phyloP scores from a whole-genome alignment of 92 coral and sea anemone genomes.

The Parazoanthus atlanticus region DNA sequence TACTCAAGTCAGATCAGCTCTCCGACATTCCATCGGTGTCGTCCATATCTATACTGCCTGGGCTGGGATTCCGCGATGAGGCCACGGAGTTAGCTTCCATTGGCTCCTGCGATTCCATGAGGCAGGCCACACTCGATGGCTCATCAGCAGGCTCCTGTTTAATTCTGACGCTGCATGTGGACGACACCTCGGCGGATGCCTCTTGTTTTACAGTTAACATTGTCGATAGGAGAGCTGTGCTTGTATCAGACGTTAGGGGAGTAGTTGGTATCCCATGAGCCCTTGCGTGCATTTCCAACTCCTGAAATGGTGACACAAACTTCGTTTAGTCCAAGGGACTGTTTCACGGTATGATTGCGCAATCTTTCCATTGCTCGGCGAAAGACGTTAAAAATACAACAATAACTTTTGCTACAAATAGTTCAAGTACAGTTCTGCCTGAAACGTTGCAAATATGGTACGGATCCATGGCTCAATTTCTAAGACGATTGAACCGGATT shows the following conservation, averaged over 20 bases:
- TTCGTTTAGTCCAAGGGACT: too few relatives aligned
- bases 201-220: constrained; percentile 71
- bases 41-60: constrained; percentile 76
- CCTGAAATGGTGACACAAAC: constrained; percentile 51
- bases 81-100: constrained; percentile 76
- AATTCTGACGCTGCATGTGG: constrained; percentile 40
- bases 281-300: constrained; percentile 98
- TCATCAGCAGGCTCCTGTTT: constrained; percentile 76
- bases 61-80: constrained; percentile 84
- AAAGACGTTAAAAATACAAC: too few relatives aligned
- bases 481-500: too few relatives aligned
- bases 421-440: too few relatives aligned
- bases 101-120: constrained; percentile 66
- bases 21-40: constrained; percentile 57
- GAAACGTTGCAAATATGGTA: too few relatives aligned
- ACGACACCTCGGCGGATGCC: constrained; percentile 25
- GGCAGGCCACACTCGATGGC: constrained; percentile 22
- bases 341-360: too few relatives aligned
- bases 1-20: background rate
- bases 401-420: too few relatives aligned
- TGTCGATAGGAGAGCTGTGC: constrained; percentile 87
- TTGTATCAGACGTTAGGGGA: constrained; percentile 91
- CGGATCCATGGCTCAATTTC: too few relatives aligned
- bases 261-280: constrained; percentile 98
- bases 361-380: too few relatives aligned